phyloP scores from a whole-genome alignment of 2,113 vertebrate genomes.

The Phalacrocorax pelagicus region DNA sequence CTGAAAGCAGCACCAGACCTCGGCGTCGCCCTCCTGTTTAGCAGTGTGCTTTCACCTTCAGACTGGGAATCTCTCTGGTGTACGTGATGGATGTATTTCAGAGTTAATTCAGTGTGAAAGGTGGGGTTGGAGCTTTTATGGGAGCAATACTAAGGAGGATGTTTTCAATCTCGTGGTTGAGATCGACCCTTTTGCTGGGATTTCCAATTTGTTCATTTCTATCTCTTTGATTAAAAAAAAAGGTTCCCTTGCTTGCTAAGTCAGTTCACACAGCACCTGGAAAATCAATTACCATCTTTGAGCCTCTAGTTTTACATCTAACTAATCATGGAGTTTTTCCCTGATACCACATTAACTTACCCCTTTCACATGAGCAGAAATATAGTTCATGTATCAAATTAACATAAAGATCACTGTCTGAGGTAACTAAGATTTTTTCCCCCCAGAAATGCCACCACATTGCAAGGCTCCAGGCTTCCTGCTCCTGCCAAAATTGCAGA shows the following conservation, averaged over 20 bases:
- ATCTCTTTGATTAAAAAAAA: not conserved
- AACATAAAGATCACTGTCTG: not conserved
- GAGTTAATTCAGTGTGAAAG: not conserved
- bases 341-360: not conserved
- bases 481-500: not conserved
- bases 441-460: not conserved
- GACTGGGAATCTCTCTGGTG: not conserved
- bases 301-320: not conserved
- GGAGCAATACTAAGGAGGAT: not conserved
- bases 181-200: not conserved
- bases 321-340: not conserved
- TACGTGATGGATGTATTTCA: not conserved
- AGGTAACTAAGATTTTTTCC: not conserved
- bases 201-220: not conserved
- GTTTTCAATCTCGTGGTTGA: not conserved
- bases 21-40: not conserved
- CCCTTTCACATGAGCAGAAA: not conserved
- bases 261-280: not conserved
- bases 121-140: not conserved
- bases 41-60: not conserved
- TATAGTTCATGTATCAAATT: not conserved
- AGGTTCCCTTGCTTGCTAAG: not conserved
- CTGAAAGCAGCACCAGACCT: not conserved
- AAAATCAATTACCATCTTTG: not conserved
- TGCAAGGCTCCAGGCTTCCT: not conserved